Conservation (phyloP, 2,797 vertebrate genomes). For the Sebastes nivosus region DNA sequence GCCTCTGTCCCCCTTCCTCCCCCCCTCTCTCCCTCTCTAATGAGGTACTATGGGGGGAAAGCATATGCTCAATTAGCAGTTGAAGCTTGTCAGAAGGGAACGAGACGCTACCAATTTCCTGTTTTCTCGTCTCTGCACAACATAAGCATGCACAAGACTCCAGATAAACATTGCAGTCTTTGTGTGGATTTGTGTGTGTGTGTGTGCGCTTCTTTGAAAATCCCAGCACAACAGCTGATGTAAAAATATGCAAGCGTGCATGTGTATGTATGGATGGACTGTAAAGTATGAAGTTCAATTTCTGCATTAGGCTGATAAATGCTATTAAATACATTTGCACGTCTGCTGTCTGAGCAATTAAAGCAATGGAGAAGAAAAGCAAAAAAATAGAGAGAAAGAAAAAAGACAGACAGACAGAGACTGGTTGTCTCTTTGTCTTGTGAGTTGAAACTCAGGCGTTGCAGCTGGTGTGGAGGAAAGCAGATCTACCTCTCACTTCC, state of each 20-base stretch:
- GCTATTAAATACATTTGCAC: neutral
- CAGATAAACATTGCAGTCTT: constrained; percentile 1
- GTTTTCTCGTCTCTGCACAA: constrained; percentile 47
- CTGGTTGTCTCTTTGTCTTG: neutral
- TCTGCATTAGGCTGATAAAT: neutral
- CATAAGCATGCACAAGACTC: constrained; percentile 8
- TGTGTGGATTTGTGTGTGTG: neutral
- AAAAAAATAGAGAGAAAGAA: neutral
- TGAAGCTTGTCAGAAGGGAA: constrained; percentile 54
- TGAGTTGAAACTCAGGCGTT: neutral
- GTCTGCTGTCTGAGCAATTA: neutral
- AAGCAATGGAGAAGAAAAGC: neutral
- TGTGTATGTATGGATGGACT: neutral
- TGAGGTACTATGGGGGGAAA: constrained; percentile 54
- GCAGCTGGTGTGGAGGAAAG: constrained; percentile 8
- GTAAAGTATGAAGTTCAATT: neutral
- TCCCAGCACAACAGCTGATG: neutral
- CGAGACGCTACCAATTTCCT: constrained; percentile 49
- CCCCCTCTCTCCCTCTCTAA: constrained; percentile 22
- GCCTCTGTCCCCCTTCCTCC: neutral
- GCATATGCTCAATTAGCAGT: constrained; percentile 67
- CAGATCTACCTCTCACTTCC: neutral
- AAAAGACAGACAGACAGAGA: neutral
- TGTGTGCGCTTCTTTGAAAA: neutral
- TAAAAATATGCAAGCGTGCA: neutral